Base-by-base conservation (phyloP, 2,113 vertebrate genomes). In the Alces alces region DNA sequence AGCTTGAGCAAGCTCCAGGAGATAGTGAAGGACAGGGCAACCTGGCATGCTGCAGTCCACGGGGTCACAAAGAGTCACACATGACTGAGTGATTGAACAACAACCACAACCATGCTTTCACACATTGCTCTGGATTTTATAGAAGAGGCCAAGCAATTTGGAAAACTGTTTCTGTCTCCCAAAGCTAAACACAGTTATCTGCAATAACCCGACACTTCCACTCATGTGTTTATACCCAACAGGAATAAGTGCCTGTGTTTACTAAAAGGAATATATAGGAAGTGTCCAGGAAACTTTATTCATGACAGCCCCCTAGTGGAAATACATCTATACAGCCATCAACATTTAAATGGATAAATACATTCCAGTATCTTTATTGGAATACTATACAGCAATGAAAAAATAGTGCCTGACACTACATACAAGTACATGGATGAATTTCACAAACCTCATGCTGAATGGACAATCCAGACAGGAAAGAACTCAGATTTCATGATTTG, bases 321-420 rank as follows among this genome's bases (percentile, higher is more conserved):
- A 90, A 60, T 14, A 55, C 43, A 70, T 16, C 25, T 50, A 10
- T 4, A 45, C 2, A 45, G 64, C 6, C 23, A 89, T 78, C 10
- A 94, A 52, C 12, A 58, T 95, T 61, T 45, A 10, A 91, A 76
- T 76, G n/a, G 12, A 47, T 57, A 80, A 15, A 45, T 61, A 30
- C n/a, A 39, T 1, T 47, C 1, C 25, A 36, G 2, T 73, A 0
- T 43, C n/a, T 4, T 28, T 45, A 9, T 30, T 52, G 50, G 45
- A 86, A 27, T 87, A 84, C 28, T 36, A 88, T 17, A 30, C 6
- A 58, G n/a, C 25, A 43, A 2, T 36, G 52, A 85, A 91, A 91
- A 88, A 85, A 19, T 12, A 83, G 19, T 21, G 60, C 39, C 23
- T 76, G 21, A 6, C 15, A 10, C 9, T 25, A 60, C 13, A 10